Evolutionary conservation across 2,113 vertebrate genomes (phyloP).

Genomic region (Gopherus evgoodei): DNA sequence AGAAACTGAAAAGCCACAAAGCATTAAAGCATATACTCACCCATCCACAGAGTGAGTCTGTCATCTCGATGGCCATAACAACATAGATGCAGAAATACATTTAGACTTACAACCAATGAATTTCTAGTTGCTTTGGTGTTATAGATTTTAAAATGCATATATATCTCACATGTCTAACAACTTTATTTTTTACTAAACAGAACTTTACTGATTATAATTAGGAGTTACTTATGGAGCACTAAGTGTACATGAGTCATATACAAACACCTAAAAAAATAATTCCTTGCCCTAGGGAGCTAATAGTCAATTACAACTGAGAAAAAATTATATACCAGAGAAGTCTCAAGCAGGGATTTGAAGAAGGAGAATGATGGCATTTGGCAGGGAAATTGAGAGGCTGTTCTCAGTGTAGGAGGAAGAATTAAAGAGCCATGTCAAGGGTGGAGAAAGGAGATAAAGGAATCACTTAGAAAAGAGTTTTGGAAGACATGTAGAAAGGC

Average conservation of each 20-base stretch:
- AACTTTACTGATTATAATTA: not conserved
- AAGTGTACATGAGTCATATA: fast-evolving
- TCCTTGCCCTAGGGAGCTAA: not conserved
- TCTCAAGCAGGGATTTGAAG: not conserved
- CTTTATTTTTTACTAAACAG: not conserved
- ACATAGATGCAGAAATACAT: not conserved
- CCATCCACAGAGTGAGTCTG: not conserved
- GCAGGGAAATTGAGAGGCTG: not conserved
- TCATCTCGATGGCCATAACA: not conserved
- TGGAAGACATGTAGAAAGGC: not conserved
- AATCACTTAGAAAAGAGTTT: not conserved
- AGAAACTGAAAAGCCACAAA: no score
- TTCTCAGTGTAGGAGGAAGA: not conserved
- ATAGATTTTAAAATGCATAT: not conserved
- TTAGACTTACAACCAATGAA: not conserved
- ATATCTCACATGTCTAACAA: no score
- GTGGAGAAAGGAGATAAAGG: not conserved
- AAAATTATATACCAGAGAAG: not conserved
- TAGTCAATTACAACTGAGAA: fast-evolving
- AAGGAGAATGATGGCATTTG: fast-evolving
- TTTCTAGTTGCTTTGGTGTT: not conserved
- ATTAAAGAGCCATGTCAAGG: not conserved
- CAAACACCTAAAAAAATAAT: not conserved
- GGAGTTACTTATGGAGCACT: fast-evolving
- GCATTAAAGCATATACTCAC: no score